Percentiles rank a stretch among this genome's conserved stretches.
These are phyloP conservation scores for Andrena haemorrhoa DNA, from an alignment of 2,888 invertebrate genomes.

Conservation along the genomic window DNA sequence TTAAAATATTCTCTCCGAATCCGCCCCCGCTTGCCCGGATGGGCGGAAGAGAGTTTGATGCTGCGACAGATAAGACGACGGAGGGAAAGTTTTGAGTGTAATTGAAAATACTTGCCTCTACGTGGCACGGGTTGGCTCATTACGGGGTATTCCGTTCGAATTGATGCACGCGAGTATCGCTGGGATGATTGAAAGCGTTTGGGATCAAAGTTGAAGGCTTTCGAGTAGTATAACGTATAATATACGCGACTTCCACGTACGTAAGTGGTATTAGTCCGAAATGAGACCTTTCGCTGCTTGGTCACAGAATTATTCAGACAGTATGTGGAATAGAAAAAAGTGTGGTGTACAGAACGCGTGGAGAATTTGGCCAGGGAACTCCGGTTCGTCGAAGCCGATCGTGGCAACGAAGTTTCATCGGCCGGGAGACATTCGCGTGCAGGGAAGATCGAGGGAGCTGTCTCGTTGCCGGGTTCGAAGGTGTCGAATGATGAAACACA, in stretches of 20 bases:
- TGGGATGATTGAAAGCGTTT: too few species aligned
- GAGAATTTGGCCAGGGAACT: background rate
- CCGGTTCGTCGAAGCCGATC: slow-evolving; percentile 20
- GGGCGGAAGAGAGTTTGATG: too few species aligned
- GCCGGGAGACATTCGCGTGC: slow-evolving; percentile 44
- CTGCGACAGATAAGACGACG: too few species aligned
- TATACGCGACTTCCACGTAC: background rate
- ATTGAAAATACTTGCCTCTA: too few species aligned
- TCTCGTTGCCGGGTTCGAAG: slow-evolving; percentile 59
- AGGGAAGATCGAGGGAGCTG: slow-evolving; percentile 44
- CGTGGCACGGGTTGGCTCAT: too few species aligned
- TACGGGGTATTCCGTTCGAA: too few species aligned
- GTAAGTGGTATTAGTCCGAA: too few species aligned
- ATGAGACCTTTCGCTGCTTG: too few species aligned
- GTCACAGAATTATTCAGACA: background rate
- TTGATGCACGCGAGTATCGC: slow-evolving; percentile 15
- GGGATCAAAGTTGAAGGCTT: background rate
- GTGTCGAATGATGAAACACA: slow-evolving; percentile 68
- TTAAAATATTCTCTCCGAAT: too few species aligned
- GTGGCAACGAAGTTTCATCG: background rate
- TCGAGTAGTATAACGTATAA: slow-evolving; percentile 2
- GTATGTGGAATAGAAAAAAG: too few species aligned
- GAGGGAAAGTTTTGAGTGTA: background rate
- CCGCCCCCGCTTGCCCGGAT: too few species aligned
- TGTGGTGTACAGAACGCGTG: too few species aligned